phyloP scores from a whole-genome alignment of 2,113 vertebrate species.

The Anas platyrhynchos region DNA sequence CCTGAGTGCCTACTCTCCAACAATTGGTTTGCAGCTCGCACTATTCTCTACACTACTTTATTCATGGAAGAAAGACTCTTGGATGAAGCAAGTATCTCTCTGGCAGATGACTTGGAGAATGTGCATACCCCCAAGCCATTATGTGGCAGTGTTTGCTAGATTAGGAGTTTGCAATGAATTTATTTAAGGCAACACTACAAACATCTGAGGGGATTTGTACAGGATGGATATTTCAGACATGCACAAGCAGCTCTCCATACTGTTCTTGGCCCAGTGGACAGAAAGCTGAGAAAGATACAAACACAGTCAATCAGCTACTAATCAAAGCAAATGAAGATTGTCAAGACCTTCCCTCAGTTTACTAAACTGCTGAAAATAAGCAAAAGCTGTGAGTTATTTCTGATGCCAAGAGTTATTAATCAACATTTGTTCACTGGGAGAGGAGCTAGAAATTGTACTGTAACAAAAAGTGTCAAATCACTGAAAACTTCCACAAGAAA shows the following conservation, averaged over 20 bases:
- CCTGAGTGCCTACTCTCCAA: background rate
- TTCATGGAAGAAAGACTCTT: background rate
- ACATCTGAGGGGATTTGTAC: background rate
- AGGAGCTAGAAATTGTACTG: background rate
- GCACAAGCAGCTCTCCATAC: background rate
- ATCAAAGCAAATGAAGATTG: background rate
- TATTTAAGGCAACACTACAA: background rate
- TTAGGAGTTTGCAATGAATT: background rate
- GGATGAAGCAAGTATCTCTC: background rate
- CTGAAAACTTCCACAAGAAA: background rate
- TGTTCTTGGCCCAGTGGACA: background rate
- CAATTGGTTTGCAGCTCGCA: background rate
- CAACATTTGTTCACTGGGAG: conserved; percentile 4
- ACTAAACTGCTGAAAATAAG: conserved; percentile 14
- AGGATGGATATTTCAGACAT: background rate
- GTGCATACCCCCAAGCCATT: background rate
- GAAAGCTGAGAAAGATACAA: conserved; percentile 16
- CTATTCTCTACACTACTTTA: background rate
- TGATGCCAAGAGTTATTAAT: conserved; percentile 7
- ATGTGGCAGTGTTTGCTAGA: background rate
- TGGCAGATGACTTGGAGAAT: background rate
- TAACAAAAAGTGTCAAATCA: background rate
- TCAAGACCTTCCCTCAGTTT: conserved; percentile 1
- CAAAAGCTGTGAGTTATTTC: conserved; percentile 38
- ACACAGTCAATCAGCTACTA: background rate